Evolutionary conservation across 2,797 vertebrate species (phyloP), one percentile per base, ranked within the genome.

Genomic region (Tiaroga cobitis): DNA sequence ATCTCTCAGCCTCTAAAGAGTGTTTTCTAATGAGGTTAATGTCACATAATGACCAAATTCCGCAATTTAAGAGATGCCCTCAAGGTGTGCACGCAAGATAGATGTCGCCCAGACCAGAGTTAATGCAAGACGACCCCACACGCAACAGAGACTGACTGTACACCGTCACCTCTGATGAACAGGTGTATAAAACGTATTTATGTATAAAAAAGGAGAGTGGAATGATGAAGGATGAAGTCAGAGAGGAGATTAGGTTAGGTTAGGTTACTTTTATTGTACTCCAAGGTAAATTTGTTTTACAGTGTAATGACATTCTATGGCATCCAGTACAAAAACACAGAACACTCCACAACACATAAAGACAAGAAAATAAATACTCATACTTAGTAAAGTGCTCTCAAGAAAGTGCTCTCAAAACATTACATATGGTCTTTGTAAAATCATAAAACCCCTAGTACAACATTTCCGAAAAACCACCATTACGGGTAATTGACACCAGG

Each of bases 1-100:
- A 95, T 96, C 95, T 96, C 92, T 91, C 93, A 95, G 94, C 93
- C 93, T 95, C 94, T 96, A 95, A 95, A 95, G 95, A 96, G 95
- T 96, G 95, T 96, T 96, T 96, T 95, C 95, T 96, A 95, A 95
- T 96, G 95, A 96, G 95, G 95, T 96, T 96, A 96, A 95, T 95
- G 94, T 94, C 95, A 95, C 95, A 94, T 96, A 96, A 96, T 95
- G 95, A 95, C 95, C 94, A 95, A 94, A 96, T 95, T 95, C 93
- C 91, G 92, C 92, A 92, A 94, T 94, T 95, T 95, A 94, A 96
- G 94, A 95, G 93, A 95, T 94, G 94, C 94, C 95, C 94, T 95
- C 94, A 94, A 96, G 95, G 94, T 95, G 95, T 93, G 93, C 91
- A 92, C 90, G 83, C 90, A 91, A 95, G 95, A 96, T 95, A 95